Evolutionary conservation across 1,140 invertebrate genomes (phyloP).

Genomic region (Papilio helenus): DNA sequence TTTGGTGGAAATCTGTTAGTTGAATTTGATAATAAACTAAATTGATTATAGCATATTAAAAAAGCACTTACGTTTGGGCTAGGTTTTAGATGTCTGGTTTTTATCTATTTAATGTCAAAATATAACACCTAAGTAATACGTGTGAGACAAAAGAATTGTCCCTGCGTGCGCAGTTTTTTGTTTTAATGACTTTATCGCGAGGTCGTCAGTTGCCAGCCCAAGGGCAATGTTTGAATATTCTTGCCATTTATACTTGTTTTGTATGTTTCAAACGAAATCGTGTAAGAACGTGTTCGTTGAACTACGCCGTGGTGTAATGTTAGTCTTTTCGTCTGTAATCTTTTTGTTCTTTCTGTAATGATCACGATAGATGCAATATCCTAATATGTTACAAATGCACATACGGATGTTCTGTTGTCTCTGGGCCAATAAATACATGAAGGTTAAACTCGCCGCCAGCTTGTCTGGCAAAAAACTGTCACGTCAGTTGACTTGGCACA

Average conservation of each 20-base stretch:
- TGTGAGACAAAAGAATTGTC: neutral
- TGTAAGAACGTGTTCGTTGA: too few species aligned
- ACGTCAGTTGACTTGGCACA: neutral
- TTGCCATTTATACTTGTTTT: neutral
- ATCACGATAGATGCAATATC: neutral
- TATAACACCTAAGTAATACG: neutral
- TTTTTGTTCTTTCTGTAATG: too few species aligned
- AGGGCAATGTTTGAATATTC: neutral
- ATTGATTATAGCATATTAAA: neutral
- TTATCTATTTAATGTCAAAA: neutral
- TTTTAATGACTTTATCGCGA: neutral
- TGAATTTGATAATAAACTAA: neutral
- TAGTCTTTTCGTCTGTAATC: too few species aligned
- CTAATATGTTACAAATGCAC: neutral
- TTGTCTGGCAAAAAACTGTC: slow-evolving; percentile 7
- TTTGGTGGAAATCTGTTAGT: neutral
- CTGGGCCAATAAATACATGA: neutral
- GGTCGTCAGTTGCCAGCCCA: neutral
- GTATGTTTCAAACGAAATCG: neutral
- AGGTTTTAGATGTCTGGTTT: neutral
- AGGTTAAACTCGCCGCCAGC: neutral
- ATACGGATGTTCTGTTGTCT: neutral
- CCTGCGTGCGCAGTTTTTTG: neutral
- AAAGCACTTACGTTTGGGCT: neutral
- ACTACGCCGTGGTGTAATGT: too few species aligned